Evolutionary conservation across 2,113 vertebrate species (phyloP), one percentile per base, ranked within the genome.

Genomic region (Panthera leo): DNA sequence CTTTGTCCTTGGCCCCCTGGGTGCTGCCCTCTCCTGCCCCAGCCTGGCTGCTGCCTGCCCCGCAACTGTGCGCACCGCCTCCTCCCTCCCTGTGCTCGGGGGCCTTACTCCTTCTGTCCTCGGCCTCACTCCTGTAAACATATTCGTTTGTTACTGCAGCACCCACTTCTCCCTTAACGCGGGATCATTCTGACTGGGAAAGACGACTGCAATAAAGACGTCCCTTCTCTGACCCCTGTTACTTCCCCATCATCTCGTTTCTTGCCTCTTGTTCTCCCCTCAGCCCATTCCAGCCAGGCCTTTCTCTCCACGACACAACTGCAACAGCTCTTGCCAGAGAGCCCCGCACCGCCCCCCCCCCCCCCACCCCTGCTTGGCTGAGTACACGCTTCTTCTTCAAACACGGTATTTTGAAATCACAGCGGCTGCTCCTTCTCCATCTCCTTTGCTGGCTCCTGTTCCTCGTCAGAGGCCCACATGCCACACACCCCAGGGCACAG

Each of bases 351-450:
- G 16, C 13, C 31, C 11, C 4, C 13, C 48, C 31, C 13, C 36
- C 36, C 36, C 36, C 36, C 36, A 1, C 36, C 36, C 36, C 25
- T 8, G 1, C 53, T 10, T 0, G 0, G 67, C 31, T 14, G 16
- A 6, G 11, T 6, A 12, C 0, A 13, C 21, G 11, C 73, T 65
- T 36, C 1, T 42, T 3, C 83, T 39, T 45, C 73, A 42, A 15
- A 76, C 42, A 45, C 42, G 7, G 73, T 16, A 16, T 16, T 31
- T 1, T 14, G 71, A 94, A 36, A 34, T 12, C 6, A 1, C 63
- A 45, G 5, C 0, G 1, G 58, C 88, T 1, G 7, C 79, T 8
- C 11, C 65, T 70, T 61, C 13, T 9, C 23, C 3, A 45, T n/a
- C 76, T 63, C 95, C 39, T 36, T 18, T 7, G 61, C 36, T 27